These are phyloP conservation scores for Embiotoca jacksoni DNA, from an alignment of 2,113 vertebrate genomes.

Conservation along the genomic window DNA sequence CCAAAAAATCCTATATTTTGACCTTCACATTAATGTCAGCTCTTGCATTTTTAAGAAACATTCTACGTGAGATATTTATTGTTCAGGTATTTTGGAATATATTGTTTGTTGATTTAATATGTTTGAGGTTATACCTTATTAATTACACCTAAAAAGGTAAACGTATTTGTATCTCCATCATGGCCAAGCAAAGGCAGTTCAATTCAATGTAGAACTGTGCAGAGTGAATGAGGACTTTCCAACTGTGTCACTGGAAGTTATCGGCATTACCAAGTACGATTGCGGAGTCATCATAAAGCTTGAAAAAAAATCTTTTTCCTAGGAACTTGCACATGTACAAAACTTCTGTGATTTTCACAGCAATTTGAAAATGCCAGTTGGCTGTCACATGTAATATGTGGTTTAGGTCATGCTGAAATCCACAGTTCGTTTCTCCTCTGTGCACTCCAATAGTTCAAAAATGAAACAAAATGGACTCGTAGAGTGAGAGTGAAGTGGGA, in stretches of 20 bases:
- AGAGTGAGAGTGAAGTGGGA: background rate
- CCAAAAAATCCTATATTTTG: no score
- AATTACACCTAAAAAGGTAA: background rate
- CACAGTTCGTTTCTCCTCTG: conserved; percentile 12
- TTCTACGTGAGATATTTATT: no score
- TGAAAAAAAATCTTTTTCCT: background rate
- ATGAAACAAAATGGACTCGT: conserved; percentile 26
- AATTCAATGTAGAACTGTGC: no score
- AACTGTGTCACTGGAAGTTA: no score
- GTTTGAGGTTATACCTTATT: background rate
- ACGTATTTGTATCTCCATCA: background rate
- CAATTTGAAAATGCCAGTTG: conserved; percentile 27
- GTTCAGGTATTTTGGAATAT: no score
- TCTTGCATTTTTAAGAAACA: no score
- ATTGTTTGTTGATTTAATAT: no score
- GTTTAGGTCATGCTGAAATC: conserved; percentile 4
- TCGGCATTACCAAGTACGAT: no score
- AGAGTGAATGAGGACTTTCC: no score
- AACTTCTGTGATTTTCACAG: conserved; percentile 2
- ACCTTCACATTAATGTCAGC: no score
- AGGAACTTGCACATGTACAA: background rate
- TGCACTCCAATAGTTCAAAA: conserved; percentile 1
- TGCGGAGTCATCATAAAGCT: no score
- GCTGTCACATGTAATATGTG: conserved; percentile 19
- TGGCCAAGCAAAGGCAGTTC: background rate